phyloP scores from a whole-genome alignment of 2,797 vertebrate species.

The Hapalemur alaotrensis region DNA sequence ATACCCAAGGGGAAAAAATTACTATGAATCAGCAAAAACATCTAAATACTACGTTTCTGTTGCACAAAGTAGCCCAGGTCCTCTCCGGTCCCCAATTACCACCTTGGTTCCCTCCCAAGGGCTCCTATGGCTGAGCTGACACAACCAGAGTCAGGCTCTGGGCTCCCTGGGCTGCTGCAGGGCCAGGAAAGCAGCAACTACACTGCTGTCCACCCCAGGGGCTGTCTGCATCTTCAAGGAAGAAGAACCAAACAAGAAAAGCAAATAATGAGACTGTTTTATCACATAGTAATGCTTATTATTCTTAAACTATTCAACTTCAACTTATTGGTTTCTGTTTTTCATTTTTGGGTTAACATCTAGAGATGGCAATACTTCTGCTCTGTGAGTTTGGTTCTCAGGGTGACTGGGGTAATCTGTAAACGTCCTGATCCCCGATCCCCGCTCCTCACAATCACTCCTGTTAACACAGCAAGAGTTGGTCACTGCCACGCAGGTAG shows the following conservation, averaged over 20 bases:
- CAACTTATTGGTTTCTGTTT: neutral
- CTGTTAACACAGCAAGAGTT: neutral
- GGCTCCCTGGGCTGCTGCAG: neutral
- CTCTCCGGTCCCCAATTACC: neutral
- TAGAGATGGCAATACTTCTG: neutral
- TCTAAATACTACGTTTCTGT: neutral
- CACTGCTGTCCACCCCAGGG: neutral
- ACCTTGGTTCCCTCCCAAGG: neutral
- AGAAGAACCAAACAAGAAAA: neutral
- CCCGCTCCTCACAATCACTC: neutral
- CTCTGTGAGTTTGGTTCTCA: neutral
- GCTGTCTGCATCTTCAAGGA: neutral
- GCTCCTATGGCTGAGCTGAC: neutral
- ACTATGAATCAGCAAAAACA: constrained; percentile 1
- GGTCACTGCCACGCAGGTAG: neutral
- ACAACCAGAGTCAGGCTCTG: neutral
- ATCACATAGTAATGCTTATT: neutral
- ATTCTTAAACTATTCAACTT: neutral
- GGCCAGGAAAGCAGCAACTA: neutral
- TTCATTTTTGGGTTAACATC: neutral
- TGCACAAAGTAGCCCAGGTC: neutral
- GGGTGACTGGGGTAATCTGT: neutral
- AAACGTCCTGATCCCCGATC: neutral
- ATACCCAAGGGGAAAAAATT: neutral
- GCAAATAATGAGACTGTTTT: neutral